A percentile compares a stretch with the other conserved stretches of the same genome.
Evolutionary conservation across 2,797 vertebrate genomes (phyloP).

Genomic region (Fundulus diaphanus): DNA sequence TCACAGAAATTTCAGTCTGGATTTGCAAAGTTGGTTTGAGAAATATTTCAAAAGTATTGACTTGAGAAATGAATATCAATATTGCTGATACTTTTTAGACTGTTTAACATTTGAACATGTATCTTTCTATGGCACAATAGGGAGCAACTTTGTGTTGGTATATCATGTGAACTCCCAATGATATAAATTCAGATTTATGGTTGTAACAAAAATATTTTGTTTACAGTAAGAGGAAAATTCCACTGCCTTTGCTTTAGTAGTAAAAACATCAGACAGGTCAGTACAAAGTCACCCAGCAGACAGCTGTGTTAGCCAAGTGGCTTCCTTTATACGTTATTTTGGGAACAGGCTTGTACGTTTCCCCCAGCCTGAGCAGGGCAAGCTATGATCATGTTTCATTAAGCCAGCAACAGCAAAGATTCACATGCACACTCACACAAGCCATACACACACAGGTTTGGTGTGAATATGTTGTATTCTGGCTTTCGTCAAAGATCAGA

Average conservation of each 20-base stretch:
- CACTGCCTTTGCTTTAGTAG: constrained; percentile 13
- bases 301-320: constrained; percentile 13
- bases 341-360: constrained; percentile 44
- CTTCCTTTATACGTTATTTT: constrained; percentile 47
- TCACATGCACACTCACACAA: constrained; percentile 9
- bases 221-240: background rate
- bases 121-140: background rate
- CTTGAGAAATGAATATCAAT: too few species aligned
- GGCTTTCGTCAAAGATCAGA: background rate
- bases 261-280: constrained; percentile 1
- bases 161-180: background rate
- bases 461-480: background rate
- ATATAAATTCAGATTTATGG: background rate
- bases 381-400: constrained; percentile 51
- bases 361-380: constrained; percentile 21
- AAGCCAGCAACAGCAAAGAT: constrained; percentile 16
- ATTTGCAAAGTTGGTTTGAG: background rate
- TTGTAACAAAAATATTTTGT: background rate
- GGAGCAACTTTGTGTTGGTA: background rate
- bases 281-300: constrained; percentile 25
- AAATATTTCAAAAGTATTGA: background rate
- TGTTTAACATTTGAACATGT: too few species aligned
- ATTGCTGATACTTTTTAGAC: background rate
- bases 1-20: background rate
- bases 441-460: constrained; percentile 4